phyloP scores from a whole-genome alignment of 2,888 invertebrate species.

The Nasonia oneida region DNA sequence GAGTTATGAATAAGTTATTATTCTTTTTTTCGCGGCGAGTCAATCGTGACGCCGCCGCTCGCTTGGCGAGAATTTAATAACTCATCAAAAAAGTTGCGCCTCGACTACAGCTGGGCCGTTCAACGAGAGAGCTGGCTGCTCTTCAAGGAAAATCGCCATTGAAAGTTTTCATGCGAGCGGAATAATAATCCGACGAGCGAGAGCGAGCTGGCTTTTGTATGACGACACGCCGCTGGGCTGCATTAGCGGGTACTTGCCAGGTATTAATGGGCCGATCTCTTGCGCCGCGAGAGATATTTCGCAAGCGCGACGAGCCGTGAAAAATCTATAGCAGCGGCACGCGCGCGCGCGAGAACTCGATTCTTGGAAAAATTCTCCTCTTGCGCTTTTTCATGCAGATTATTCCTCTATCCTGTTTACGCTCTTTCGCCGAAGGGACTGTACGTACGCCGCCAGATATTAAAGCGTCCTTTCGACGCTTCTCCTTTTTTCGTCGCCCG shows the following conservation, averaged over 20 bases:
- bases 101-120: background rate
- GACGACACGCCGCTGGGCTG: conserved; percentile 6
- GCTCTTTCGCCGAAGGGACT: conserved; percentile 46
- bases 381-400: conserved; percentile 44
- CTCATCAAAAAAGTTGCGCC: background rate
- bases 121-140: conserved; percentile 2
- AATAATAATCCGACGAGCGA: conserved; percentile 19
- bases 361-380: conserved; percentile 30
- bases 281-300: conserved; percentile 6
- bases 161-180: conserved; percentile 34
- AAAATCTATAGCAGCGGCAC: conserved; percentile 26
- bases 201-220: conserved; percentile 21
- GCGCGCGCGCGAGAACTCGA: background rate
- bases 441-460: background rate
- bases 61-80: background rate
- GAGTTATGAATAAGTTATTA: conserved; percentile 3
- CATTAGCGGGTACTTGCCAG: conserved; percentile 42
- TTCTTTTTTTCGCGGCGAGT: background rate
- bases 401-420: conserved; percentile 21
- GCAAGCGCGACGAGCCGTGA: conserved; percentile 21
- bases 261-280: conserved; percentile 42
- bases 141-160: conserved; percentile 28
- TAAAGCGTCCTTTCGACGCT: conserved; percentile 44
- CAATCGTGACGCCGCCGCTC: background rate
- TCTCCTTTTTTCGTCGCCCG: background rate